Evolutionary conservation across 2,113 vertebrate genomes (phyloP), one percentile per base, ranked within the genome.

Genomic region (Engystomops pustulosus): DNA sequence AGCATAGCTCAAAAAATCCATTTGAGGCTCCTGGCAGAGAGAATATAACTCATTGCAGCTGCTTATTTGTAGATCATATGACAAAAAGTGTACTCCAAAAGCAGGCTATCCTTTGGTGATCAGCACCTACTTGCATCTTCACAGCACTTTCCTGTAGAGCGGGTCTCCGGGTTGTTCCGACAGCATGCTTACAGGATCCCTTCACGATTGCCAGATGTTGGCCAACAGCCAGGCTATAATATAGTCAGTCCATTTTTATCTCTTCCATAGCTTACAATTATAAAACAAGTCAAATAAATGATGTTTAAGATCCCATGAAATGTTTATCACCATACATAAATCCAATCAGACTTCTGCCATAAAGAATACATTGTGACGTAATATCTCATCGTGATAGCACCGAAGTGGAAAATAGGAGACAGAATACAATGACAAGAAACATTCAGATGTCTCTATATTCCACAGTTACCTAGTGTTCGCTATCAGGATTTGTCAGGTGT

Each of bases 131-230:
- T 86, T 87, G 88, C 85, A 86, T 91, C 89, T 90, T 87, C 88
- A 80, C 76, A 86, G 86, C 83, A 86, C 80, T 86, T 87, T 88
- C 83, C 87, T 84, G 89, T 85, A 47, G 86, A 87, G 76, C 77
- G 79, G 85, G 84, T 87, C 87, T 90, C 81, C 62, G 7, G 86
- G 89, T 88, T 86, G 87, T 78, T 90, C 87, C 90, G 91, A 89
- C 86, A n/a, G 83, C 85, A 86, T 92, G 90, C 90, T 93, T 91
- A 91, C 91, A 89, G 91, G 92, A 91, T 91, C 92, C 86, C 83
- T 79, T 92, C 90, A 92, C 90, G 89, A 88, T 79, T 92, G 87
- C 91, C 93, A 94, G 91, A 93, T 94, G 92, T 92, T 91, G 89
- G 90, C 89, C 77, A 18, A 83, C 55, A 86, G 91, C 89, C 92